Conservation (phyloP, 2,888 invertebrate genomes). For the Drosophila algonquin region DNA sequence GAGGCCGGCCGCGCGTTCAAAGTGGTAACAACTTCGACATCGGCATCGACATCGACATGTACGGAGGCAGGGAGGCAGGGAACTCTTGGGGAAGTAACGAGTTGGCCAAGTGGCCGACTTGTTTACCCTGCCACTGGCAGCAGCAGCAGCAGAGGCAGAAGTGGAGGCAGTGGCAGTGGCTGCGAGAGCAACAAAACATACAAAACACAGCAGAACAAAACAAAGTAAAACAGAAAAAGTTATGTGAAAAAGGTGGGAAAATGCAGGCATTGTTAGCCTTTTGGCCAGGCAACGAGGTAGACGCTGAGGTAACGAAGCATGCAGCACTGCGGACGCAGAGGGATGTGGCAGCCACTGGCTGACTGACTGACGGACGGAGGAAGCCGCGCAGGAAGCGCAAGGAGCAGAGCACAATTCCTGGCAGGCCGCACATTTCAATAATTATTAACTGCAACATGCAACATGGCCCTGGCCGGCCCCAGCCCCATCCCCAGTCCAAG, state of each 20-base stretch:
- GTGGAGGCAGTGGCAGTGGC: conserved; percentile 7
- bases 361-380: conserved; percentile 46
- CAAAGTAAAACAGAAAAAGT: conserved; percentile 61
- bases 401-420: conserved; percentile 78
- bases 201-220: conserved; percentile 37
- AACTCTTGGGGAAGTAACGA: conserved; percentile 46
- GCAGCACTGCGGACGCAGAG: conserved; percentile 60
- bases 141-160: conserved; percentile 25
- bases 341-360: conserved; percentile 7
- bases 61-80: background rate
- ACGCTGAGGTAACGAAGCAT: conserved; percentile 78
- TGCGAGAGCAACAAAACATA: conserved; percentile 19
- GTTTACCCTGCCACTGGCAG: conserved; percentile 71
- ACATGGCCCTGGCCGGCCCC: conserved; percentile 56
- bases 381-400: conserved; percentile 78
- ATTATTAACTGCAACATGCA: conserved; percentile 81
- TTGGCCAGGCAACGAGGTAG: conserved; percentile 50
- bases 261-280: conserved; percentile 80
- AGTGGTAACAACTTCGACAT: conserved; percentile 78
- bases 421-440: conserved; percentile 78
- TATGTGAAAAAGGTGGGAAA: conserved; percentile 80
- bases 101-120: conserved; percentile 75
- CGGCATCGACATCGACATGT: conserved; percentile 57
- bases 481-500: conserved; percentile 21
- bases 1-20: conserved; percentile 70